These are phyloP conservation scores for Diadromus collaris DNA, from an alignment of 2,888 invertebrate genomes.

Conservation along the genomic window DNA sequence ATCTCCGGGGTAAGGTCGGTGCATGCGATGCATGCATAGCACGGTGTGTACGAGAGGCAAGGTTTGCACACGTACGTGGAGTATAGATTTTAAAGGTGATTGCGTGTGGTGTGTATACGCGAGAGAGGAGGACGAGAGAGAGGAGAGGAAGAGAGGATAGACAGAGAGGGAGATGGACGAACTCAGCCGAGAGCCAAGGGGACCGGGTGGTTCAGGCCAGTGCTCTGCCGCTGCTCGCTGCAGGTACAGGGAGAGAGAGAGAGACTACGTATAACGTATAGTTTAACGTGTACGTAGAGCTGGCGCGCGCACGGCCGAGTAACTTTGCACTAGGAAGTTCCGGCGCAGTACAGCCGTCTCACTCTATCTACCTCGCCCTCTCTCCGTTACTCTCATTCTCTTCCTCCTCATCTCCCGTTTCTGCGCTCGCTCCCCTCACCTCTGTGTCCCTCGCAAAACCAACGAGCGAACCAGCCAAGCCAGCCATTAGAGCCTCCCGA, in stretches of 20 bases:
- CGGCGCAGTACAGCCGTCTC: conserved; percentile 50
- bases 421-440: conserved; percentile 10
- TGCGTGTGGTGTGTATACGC: conserved; percentile 49
- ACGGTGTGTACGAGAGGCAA: conserved; percentile 10
- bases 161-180: conserved; percentile 13
- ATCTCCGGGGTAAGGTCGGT: conserved; percentile 28
- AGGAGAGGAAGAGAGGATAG: conserved; percentile 4
- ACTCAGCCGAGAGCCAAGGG: conserved; percentile 53
- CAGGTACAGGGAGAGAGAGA: conserved; percentile 40
- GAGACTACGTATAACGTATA: conserved; percentile 51
- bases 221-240: conserved; percentile 46
- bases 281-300: conserved; percentile 48
- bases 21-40: conserved; percentile 29
- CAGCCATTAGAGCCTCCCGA: conserved; percentile 57
- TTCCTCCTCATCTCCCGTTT: conserved; percentile 50
- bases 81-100: conserved; percentile 57
- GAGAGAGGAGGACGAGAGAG: conserved; percentile 41
- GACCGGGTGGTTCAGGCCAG: conserved; percentile 57
- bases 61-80: conserved; percentile 41
- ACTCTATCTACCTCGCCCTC: conserved; percentile 40
- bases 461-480: conserved; percentile 45
- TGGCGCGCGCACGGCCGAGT: conserved; percentile 57
- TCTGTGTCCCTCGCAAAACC: not conserved
- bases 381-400: conserved; percentile 51
- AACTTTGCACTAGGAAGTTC: conserved; percentile 64